A percentile compares a stretch with the other conserved stretches of the same genome.
Evolutionary conservation across 2,888 invertebrate genomes (phyloP).

Genomic region (Steinernema carpocapsae): DNA sequence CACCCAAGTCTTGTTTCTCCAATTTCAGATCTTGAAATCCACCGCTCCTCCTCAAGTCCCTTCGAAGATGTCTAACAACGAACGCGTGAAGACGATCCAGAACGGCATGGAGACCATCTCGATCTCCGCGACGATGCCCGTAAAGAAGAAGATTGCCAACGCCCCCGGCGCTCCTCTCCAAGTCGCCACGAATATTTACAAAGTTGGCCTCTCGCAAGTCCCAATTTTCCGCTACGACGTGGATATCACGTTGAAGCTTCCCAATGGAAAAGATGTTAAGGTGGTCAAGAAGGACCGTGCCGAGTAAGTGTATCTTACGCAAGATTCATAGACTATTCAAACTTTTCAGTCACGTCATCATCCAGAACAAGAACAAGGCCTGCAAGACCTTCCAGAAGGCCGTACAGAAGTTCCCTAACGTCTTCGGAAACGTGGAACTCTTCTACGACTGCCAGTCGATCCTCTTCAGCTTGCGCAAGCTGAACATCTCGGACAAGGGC

Average conservation of each 20-base stretch:
- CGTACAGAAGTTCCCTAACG: background rate
- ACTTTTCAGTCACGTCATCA: slow-evolving; percentile 20
- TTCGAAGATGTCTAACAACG: no score
- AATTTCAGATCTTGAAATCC: no score
- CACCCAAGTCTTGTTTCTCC: no score
- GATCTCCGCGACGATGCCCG: slow-evolving; percentile 10
- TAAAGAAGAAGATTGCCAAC: slow-evolving; percentile 7
- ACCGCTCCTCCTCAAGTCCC: no score
- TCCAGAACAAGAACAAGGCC: slow-evolving; percentile 26
- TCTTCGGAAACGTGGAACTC: slow-evolving; percentile 32
- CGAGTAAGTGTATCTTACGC: background rate
- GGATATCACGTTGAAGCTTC: background rate
- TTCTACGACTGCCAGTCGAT: slow-evolving; percentile 38
- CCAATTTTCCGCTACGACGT: slow-evolving; percentile 33
- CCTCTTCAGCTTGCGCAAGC: slow-evolving; percentile 35
- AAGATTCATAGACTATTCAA: background rate
- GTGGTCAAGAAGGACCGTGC: slow-evolving; percentile 22
- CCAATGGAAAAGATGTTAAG: background rate
- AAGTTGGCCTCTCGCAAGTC: background rate
- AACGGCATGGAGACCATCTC: background rate
- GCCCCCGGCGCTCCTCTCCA: background rate
- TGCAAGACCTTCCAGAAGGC: slow-evolving; percentile 31
- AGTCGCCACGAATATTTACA: slow-evolving; percentile 14
- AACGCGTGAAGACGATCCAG: background rate
- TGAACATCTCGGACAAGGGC: slow-evolving; percentile 13